Percentiles rank a stretch among this genome's conserved stretches.
Evolutionary conservation across 2,888 invertebrate genomes (phyloP).

Genomic region (Oeneis ivallda): DNA sequence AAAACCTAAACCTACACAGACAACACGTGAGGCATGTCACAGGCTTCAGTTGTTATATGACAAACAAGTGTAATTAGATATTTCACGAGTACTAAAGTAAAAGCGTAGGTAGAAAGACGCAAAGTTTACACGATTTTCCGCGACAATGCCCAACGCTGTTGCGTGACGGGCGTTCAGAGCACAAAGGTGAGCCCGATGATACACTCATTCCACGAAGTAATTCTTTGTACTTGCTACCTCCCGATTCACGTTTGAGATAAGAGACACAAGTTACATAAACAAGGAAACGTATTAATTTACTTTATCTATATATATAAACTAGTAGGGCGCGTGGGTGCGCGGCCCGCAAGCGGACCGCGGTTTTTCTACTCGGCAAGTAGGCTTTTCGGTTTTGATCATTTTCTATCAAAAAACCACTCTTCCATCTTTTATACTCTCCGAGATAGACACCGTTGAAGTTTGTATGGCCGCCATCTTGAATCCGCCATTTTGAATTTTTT

Average conservation of each 20-base stretch:
- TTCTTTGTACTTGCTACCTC: not conserved
- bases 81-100: conserved; percentile 1
- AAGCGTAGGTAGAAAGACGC: conserved; percentile 4
- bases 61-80: not conserved
- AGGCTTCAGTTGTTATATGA: not conserved
- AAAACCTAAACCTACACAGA: no score
- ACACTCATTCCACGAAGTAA: conserved; percentile 25
- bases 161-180: conserved; percentile 33
- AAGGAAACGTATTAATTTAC: not conserved
- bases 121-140: conserved; percentile 25
- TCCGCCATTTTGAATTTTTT: no score
- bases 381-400: no score
- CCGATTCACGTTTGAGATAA: not conserved
- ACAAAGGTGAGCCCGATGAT: conserved; percentile 21
- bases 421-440: no score
- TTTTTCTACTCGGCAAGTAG: no score
- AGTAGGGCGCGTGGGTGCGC: no score
- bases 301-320: no score
- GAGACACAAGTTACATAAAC: not conserved
- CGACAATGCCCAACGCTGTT: conserved; percentile 28
- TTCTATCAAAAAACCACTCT: no score
- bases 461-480: no score
- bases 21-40: no score
- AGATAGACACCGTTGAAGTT: no score
- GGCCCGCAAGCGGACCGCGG: no score